Conservation (phyloP, 2,888 invertebrate species). For the Neoitamus cyanurus region DNA sequence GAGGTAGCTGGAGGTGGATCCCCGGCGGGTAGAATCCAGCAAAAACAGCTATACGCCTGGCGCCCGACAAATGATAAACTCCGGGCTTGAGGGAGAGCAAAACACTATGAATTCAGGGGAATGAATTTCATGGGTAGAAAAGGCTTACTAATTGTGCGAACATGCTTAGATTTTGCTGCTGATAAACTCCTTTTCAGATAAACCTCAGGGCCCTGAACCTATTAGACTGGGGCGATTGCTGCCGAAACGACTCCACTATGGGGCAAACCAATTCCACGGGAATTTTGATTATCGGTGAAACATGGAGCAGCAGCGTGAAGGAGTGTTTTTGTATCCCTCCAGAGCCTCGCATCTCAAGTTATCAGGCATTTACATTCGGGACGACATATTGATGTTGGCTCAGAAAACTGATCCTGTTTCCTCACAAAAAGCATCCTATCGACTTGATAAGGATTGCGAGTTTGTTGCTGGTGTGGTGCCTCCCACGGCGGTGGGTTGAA, state of each 20-base stretch:
- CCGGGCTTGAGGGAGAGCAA: neutral
- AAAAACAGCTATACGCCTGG: neutral
- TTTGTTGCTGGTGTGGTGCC: too few species aligned
- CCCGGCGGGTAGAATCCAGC: neutral
- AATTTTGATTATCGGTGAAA: neutral
- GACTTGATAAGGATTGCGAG: too few species aligned
- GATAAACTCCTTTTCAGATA: slow-evolving; percentile 36
- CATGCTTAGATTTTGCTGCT: slow-evolving; percentile 38
- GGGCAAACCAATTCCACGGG: neutral
- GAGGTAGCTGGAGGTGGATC: neutral
- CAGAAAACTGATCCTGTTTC: neutral
- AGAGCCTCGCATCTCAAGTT: neutral
- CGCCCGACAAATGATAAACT: slow-evolving; percentile 23
- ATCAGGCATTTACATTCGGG: neutral
- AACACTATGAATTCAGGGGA: neutral
- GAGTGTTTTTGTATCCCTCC: neutral
- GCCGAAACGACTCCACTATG: neutral
- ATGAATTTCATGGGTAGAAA: slow-evolving; percentile 25
- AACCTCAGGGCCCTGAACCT: neutral
- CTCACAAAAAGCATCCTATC: neutral
- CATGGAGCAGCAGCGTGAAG: neutral
- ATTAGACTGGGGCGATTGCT: neutral
- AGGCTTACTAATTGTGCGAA: slow-evolving; percentile 45
- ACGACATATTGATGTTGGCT: neutral
- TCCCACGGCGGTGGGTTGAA: too few species aligned